Evolutionary conservation across 2,797 vertebrate species (phyloP).

Genomic region (Sebastes vulpes): DNA sequence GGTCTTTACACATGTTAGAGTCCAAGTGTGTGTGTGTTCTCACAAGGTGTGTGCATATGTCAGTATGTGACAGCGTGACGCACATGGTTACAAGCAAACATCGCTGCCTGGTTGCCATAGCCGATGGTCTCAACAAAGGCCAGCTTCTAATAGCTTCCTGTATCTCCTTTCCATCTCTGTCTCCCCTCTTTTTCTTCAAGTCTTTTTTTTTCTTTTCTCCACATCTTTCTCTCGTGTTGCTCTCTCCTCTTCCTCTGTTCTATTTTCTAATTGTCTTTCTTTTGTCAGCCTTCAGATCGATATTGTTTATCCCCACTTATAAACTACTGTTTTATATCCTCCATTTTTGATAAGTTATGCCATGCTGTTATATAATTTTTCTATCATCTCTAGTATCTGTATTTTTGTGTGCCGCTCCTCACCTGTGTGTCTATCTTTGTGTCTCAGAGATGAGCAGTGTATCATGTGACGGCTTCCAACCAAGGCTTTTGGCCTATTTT

Average conservation of each 20-base stretch:
- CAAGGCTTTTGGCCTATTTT: constrained; percentile 48
- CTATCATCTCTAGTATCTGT: neutral
- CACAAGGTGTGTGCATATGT: constrained; percentile 17
- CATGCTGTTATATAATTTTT: neutral
- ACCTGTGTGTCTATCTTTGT: constrained; percentile 13
- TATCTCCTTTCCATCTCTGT: constrained; percentile 36
- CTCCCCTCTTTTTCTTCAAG: neutral
- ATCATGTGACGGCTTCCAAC: constrained; percentile 20
- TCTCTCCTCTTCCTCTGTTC: neutral
- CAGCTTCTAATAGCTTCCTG: constrained; percentile 46
- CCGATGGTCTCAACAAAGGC: constrained; percentile 35
- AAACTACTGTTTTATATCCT: neutral
- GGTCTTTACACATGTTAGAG: neutral
- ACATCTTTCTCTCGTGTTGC: neutral
- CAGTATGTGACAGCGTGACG: constrained; percentile 37
- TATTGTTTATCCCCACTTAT: neutral
- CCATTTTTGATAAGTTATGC: neutral
- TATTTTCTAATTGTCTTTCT: neutral
- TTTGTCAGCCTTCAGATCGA: neutral
- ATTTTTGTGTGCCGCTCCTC: constrained; percentile 2
- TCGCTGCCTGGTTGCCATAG: constrained; percentile 58
- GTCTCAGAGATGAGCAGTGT: constrained; percentile 13
- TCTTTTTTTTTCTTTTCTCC: neutral
- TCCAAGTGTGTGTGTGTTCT: neutral
- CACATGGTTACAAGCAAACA: constrained; percentile 25